Evolutionary conservation across 1,140 invertebrate genomes (phyloP).

Genomic region (Riptortus pedestris): DNA sequence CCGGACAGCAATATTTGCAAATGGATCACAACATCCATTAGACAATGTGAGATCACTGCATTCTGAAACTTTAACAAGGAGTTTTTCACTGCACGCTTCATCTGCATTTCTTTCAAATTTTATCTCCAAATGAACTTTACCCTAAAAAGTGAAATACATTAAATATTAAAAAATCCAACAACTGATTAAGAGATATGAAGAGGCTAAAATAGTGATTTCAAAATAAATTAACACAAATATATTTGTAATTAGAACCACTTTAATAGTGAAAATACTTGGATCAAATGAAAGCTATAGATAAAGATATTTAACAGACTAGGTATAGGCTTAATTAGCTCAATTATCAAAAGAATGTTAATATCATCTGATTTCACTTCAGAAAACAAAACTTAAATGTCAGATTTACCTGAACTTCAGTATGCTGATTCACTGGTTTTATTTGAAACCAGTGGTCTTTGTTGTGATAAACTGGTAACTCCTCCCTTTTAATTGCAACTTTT

Average conservation of each 20-base stretch:
- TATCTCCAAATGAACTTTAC: constrained; percentile 60
- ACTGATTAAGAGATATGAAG: constrained; percentile 9
- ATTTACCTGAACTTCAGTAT: constrained; percentile 73
- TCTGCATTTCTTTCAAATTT: constrained; percentile 40
- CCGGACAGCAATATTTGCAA: constrained; percentile 65
- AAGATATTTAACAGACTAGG: too few species aligned
- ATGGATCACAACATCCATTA: constrained; percentile 83
- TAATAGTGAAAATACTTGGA: too few species aligned
- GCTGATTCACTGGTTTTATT: constrained; percentile 67
- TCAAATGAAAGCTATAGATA: too few species aligned
- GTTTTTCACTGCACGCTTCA: constrained; percentile 19
- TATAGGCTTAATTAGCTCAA: too few species aligned
- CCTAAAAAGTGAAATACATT: constrained; percentile 31
- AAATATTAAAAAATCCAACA: too few species aligned
- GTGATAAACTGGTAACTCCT: constrained; percentile 74
- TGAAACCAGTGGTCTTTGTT: constrained; percentile 88
- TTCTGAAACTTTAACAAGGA: constrained; percentile 54
- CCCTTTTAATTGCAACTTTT: constrained; percentile 77
- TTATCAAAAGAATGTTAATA: too few species aligned
- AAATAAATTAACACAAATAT: background rate
- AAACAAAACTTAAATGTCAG: too few species aligned
- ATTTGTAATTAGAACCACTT: too few species aligned
- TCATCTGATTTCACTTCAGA: too few species aligned
- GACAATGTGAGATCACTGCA: constrained; percentile 79
- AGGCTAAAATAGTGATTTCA: too few species aligned